phyloP scores from a whole-genome alignment of 2,797 vertebrate genomes.

The Coracias cyanogaster region DNA sequence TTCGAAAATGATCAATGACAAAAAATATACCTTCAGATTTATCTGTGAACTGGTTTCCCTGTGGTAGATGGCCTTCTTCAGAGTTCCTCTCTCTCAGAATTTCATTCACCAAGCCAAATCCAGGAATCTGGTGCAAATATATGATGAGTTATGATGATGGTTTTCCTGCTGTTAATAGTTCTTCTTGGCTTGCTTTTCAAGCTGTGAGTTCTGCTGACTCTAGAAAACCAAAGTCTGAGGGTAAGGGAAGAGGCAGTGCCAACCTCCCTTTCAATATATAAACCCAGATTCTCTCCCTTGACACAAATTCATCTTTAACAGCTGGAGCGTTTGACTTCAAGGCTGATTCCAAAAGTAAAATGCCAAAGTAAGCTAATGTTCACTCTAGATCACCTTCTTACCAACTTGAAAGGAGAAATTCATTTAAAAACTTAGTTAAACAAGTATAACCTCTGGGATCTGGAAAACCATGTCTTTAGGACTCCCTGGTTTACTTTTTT shows the following conservation, averaged over 20 bases:
- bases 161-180: not conserved
- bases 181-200: not conserved
- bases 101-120: not conserved
- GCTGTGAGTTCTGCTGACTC: not conserved
- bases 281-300: not conserved
- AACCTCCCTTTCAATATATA: not conserved
- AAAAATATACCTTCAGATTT: not conserved
- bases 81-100: not conserved
- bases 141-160: not conserved
- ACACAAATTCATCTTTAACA: not conserved
- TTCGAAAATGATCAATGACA: not conserved
- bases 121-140: not conserved
- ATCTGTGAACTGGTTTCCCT: not conserved
- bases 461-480: not conserved
- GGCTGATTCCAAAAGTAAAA: not conserved
- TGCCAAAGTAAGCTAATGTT: not conserved
- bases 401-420: not conserved
- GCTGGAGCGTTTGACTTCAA: not conserved
- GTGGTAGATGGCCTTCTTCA: not conserved
- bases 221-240: not conserved
- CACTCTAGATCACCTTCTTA: not conserved
- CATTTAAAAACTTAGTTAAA: not conserved
- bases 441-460: not conserved
- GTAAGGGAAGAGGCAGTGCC: not conserved
- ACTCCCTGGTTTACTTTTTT: not conserved